Percentiles rank a stretch among this genome's conserved stretches.
Evolutionary conservation across 2,888 invertebrate genomes (phyloP).

Genomic region (Nesidiocoris tenuis): DNA sequence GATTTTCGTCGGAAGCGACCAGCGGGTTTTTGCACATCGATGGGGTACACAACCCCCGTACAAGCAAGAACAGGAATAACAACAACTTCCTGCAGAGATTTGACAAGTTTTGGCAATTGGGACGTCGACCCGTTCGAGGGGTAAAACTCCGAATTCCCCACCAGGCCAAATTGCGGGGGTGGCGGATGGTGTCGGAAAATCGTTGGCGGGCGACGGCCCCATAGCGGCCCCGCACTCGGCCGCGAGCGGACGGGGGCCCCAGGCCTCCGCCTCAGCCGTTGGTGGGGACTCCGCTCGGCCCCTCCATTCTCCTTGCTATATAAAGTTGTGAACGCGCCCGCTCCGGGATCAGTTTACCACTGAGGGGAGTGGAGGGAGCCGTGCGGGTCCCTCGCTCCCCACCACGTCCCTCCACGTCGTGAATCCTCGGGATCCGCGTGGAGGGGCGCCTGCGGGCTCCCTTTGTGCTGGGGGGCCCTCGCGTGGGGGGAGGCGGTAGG

Average conservation of each 20-base stretch:
- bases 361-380: conserved; percentile 45
- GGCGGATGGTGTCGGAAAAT: neutral
- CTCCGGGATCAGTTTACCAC: conserved; percentile 47
- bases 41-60: no score
- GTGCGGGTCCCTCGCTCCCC: conserved; percentile 3
- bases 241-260: neutral
- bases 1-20: no score
- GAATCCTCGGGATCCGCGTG: neutral
- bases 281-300: conserved; percentile 37
- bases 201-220: neutral
- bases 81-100: no score
- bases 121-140: no score
- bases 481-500: neutral
- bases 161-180: no score
- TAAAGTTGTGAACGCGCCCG: conserved; percentile 45
- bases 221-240: neutral
- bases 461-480: neutral
- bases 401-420: conserved; percentile 4
- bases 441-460: neutral
- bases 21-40: no score
- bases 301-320: conserved; percentile 41
- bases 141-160: no score
- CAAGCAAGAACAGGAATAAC: no score
- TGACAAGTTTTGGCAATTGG: no score
- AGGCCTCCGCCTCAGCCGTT: neutral